Evolutionary conservation across 2,797 vertebrate species (phyloP), one percentile per base, ranked within the genome.

Genomic region (Clamator glandarius): DNA sequence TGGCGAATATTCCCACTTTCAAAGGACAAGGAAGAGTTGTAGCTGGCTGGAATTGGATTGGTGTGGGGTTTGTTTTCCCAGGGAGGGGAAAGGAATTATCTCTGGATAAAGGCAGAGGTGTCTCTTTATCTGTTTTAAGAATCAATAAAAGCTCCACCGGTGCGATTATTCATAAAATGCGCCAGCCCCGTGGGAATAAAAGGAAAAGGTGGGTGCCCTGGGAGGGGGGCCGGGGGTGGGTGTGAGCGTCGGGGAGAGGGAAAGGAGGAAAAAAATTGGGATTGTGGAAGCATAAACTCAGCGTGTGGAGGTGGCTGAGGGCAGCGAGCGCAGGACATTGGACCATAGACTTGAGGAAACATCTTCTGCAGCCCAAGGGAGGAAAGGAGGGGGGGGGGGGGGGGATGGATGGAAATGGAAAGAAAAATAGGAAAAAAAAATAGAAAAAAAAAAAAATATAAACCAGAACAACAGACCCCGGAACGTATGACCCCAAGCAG

Each of bases 1-100:
- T 84, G 68, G 72, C 59, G 68, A 52, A 91, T 83, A 73, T 92
- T 89, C 58, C 77, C 92, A 72, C 89, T 92, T 94, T 86, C 77
- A 73, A 70, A 86, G 67, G 79, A 62, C 70, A 26, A 85, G 78
- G 64, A 85, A 75, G 92, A 92, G 67, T 84, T 85, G 92, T 58
- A 81, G 70, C 51, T 81, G 85, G 39, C 52, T 62, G 74, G 82
- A 64, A 87, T 21, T 21, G 54, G 6, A 20, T 66, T 57, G 62
- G 17, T 89, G 59, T 61, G 93, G 77, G 44, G 36, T 26, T 4
- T 18, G 80, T 44, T 18, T 17, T 58, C 64, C 14, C 41, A 12
- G 52, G 70, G 64, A 41, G 48, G 75, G n/a, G 58, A 31, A 69
- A 46, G 78, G 72, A 50, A 48, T 48, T 48, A 31, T 78, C 69